Evolutionary conservation across 2,797 vertebrate genomes (phyloP).

Genomic region (Galagoides demidoff): DNA sequence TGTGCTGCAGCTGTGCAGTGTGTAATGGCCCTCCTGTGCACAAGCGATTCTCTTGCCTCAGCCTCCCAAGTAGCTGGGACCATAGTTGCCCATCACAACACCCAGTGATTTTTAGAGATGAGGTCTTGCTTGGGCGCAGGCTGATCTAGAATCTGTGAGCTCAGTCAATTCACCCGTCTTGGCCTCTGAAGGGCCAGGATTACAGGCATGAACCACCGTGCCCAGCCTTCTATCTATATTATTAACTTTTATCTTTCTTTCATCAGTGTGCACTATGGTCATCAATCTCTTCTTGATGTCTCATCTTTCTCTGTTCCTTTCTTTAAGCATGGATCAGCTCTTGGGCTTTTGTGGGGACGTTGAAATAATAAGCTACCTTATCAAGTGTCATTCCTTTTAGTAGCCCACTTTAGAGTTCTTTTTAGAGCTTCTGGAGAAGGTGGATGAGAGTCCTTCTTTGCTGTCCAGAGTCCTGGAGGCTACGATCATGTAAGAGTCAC

Average conservation of each 20-base stretch:
- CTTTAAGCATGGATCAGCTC: background rate
- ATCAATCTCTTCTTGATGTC: background rate
- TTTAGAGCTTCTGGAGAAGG: background rate
- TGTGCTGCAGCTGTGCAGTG: rapidly evolving
- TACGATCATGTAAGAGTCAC: background rate
- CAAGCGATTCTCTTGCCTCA: too few relatives aligned
- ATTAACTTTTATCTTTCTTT: background rate
- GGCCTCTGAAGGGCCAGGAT: too few relatives aligned
- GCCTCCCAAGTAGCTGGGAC: too few relatives aligned
- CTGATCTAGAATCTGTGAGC: too few relatives aligned
- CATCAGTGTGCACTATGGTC: background rate
- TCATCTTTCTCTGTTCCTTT: background rate
- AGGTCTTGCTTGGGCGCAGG: too few relatives aligned
- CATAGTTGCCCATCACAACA: too few relatives aligned
- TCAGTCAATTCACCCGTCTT: too few relatives aligned
- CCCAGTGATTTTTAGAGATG: too few relatives aligned
- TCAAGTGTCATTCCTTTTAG: background rate
- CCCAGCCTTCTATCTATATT: background rate
- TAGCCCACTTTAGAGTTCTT: background rate
- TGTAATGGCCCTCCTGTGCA: too few relatives aligned
- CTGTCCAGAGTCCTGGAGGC: background rate
- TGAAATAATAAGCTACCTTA: background rate
- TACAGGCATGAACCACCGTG: too few relatives aligned
- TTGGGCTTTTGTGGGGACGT: background rate
- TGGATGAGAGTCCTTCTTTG: background rate